A percentile compares a stretch with the other conserved stretches of the same genome.
Conservation (phyloP, 2,113 vertebrate species). For the Sakesphorus luctuosus region DNA sequence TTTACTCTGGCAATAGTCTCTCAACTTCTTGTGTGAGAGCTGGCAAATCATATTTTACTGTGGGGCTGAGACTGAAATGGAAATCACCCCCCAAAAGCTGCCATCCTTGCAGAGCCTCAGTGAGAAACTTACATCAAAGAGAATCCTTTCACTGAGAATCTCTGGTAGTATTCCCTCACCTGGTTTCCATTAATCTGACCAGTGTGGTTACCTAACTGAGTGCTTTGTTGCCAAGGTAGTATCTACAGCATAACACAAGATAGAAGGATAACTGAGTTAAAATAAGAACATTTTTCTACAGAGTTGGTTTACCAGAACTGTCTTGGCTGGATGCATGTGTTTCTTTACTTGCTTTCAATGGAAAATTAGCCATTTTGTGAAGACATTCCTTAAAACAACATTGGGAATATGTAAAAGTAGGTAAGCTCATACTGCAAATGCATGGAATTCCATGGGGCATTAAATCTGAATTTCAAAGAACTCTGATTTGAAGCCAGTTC, state of each 20-base stretch:
- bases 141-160: not conserved
- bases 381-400: not conserved
- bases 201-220: not conserved
- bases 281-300: not conserved
- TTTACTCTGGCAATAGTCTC: not conserved
- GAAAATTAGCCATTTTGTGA: not conserved
- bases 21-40: not conserved
- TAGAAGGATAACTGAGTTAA: not conserved
- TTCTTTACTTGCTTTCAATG: not conserved
- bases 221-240: not conserved
- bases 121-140: not conserved
- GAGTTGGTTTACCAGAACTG: not conserved
- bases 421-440: not conserved
- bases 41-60: not conserved
- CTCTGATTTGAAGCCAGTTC: not conserved
- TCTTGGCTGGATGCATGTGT: not conserved
- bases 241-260: not conserved
- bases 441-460: not conserved
- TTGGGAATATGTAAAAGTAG: not conserved
- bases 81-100: not conserved
- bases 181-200: not conserved
- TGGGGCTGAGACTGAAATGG: not conserved
- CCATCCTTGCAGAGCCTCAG: not conserved
- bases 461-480: slow-evolving; percentile 8
- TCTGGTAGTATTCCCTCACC: not conserved